phyloP scores from a whole-genome alignment of 1,140 invertebrate genomes.

The Cotesia typhae region DNA sequence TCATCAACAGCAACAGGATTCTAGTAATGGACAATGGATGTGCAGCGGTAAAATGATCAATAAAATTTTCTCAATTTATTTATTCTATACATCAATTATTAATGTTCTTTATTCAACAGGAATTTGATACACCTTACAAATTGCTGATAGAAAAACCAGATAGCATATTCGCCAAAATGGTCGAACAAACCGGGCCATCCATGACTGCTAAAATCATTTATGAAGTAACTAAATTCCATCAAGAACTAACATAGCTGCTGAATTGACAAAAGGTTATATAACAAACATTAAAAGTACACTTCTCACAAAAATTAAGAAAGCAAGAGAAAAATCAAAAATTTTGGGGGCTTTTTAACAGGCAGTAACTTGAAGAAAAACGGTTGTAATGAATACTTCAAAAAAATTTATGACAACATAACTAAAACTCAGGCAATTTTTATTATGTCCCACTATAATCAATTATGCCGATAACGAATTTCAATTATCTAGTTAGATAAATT shows the following conservation, averaged over 20 bases:
- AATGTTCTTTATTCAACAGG: conserved; percentile 48
- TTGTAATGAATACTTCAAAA: too few relatives aligned
- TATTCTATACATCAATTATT: background rate
- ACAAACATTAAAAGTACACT: too few relatives aligned
- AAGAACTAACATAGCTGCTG: background rate
- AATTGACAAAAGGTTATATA: background rate
- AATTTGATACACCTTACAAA: conserved; percentile 76
- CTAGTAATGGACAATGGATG: conserved; percentile 68
- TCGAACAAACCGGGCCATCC: conserved; percentile 66
- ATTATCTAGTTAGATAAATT: too few relatives aligned
- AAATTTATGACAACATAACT: too few relatives aligned
- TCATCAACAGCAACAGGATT: conserved; percentile 72
- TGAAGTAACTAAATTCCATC: conserved; percentile 1
- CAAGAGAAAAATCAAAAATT: too few relatives aligned
- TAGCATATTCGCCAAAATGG: conserved; percentile 66
- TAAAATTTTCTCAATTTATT: conserved; percentile 37
- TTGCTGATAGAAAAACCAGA: conserved; percentile 68
- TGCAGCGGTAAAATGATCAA: conserved; percentile 41
- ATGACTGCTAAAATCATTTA: conserved; percentile 53
- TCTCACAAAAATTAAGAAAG: too few relatives aligned
- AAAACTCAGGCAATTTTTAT: too few relatives aligned
- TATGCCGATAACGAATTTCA: too few relatives aligned
- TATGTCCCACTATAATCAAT: too few relatives aligned
- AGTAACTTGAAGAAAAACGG: too few relatives aligned
- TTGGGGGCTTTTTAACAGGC: too few relatives aligned